Evolutionary conservation across 2,888 invertebrate genomes (phyloP).

Genomic region (Hanleya hanleyi): DNA sequence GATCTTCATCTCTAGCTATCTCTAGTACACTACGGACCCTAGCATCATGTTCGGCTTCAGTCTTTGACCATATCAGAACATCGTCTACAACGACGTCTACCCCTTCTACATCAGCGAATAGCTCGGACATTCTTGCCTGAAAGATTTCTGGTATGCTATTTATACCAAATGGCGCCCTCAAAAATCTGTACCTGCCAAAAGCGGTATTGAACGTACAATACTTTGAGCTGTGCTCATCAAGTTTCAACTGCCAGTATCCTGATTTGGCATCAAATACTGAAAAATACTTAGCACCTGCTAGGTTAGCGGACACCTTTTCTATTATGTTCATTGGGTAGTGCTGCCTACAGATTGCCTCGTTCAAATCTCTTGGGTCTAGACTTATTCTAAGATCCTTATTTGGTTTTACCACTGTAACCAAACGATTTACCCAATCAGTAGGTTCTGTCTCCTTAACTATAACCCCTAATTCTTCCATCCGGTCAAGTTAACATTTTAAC

Average conservation of each 20-base stretch:
- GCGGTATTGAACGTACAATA: conserved; percentile 15
- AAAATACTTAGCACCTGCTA: conserved; percentile 21
- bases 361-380: conserved; percentile 22
- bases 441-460: conserved; percentile 10
- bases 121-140: conserved; percentile 19
- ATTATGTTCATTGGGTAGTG: conserved; percentile 23
- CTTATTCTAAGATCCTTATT: conserved; percentile 15
- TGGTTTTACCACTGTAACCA: conserved; percentile 22
- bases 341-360: conserved; percentile 13
- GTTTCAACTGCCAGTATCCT: conserved; percentile 23
- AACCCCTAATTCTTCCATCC: conserved; percentile 13
- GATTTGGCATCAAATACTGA: conserved; percentile 14
- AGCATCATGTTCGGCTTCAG: too few species aligned
- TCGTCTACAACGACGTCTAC: too few species aligned
- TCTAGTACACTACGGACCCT: too few species aligned
- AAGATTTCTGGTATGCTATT: conserved; percentile 33
- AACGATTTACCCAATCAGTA: conserved; percentile 15
- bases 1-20: too few species aligned
- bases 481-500: conserved; percentile 7
- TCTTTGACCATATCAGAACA: too few species aligned
- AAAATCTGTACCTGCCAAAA: conserved; percentile 35
- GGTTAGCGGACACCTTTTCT: conserved; percentile 18
- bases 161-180: conserved; percentile 42
- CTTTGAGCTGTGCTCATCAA: neutral
- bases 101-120: too few species aligned